These are phyloP conservation scores for Rhagonycha fulva DNA, from an alignment of 2,888 invertebrate genomes.

Conservation along the genomic window DNA sequence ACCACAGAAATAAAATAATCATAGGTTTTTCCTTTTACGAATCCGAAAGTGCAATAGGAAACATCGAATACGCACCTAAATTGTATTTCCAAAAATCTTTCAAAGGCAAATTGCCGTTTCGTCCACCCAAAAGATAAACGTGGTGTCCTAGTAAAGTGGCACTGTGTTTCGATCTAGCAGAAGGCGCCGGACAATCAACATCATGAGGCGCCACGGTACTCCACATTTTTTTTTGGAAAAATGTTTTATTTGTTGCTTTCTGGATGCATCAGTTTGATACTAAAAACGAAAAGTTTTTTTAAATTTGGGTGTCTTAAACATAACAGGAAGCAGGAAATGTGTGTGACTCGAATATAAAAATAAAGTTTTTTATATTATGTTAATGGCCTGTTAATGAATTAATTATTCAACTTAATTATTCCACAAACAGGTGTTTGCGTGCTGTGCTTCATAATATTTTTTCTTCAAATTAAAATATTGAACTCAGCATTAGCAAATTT, in stretches of 20 bases:
- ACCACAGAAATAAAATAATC: background rate
- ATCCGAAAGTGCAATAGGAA: background rate
- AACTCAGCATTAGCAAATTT: background rate
- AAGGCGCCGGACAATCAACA: constrained; percentile 62
- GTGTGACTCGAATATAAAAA: background rate
- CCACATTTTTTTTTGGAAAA: constrained; percentile 57
- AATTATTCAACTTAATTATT: background rate
- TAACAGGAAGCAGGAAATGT: background rate
- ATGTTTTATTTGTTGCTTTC: background rate
- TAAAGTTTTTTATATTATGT: background rate
- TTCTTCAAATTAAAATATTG: background rate
- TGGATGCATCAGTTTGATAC: background rate
- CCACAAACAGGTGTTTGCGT: constrained; percentile 22
- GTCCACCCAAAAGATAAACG: constrained; percentile 83
- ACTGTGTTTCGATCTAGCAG: constrained; percentile 81
- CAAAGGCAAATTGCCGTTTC: constrained; percentile 79
- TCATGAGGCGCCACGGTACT: constrained; percentile 61
- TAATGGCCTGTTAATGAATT: background rate
- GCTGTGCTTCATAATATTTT: background rate
- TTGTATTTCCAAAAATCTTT: constrained; percentile 86
- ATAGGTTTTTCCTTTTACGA: background rate
- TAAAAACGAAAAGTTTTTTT: background rate
- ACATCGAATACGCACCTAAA: constrained; percentile 59
- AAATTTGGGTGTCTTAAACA: background rate
- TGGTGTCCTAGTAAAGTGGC: constrained; percentile 76